These are phyloP conservation scores for Connochaetes taurinus DNA, from an alignment of 2,113 vertebrate genomes.

Conservation along the genomic window DNA sequence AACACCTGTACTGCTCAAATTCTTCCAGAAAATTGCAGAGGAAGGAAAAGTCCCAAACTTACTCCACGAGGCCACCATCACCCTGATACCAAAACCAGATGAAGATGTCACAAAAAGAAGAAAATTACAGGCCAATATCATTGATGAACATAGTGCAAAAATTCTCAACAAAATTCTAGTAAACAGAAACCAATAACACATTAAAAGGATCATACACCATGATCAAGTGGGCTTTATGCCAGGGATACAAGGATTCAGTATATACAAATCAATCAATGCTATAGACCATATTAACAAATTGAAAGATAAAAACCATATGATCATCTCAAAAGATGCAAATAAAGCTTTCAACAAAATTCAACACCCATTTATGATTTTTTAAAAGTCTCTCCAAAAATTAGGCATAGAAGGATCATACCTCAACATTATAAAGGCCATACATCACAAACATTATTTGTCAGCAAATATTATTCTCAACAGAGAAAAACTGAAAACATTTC, in stretches of 20 bases:
- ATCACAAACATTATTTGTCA: not conserved
- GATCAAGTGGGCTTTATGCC: not conserved
- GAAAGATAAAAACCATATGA: not conserved
- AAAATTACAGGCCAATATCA: not conserved
- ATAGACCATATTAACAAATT: not conserved
- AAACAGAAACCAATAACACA: not conserved
- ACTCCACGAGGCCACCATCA: not conserved
- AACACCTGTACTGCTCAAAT: not conserved
- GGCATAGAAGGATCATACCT: not conserved
- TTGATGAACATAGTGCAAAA: not conserved
- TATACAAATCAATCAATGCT: not conserved
- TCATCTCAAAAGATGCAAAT: not conserved
- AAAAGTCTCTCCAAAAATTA: not conserved
- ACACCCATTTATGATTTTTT: not conserved
- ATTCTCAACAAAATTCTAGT: not conserved
- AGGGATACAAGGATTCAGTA: not conserved
- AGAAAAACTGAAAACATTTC: not conserved
- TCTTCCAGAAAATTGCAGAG: not conserved
- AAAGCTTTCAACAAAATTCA: not conserved
- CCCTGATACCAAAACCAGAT: not conserved
- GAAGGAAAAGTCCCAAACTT: not conserved
- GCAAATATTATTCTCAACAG: not conserved
- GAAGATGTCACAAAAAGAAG: not conserved
- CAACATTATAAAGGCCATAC: not conserved
- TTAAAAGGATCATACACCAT: not conserved